Evolutionary conservation across 1,140 invertebrate species (phyloP).

Genomic region (Diachasmimorpha longicaudata): DNA sequence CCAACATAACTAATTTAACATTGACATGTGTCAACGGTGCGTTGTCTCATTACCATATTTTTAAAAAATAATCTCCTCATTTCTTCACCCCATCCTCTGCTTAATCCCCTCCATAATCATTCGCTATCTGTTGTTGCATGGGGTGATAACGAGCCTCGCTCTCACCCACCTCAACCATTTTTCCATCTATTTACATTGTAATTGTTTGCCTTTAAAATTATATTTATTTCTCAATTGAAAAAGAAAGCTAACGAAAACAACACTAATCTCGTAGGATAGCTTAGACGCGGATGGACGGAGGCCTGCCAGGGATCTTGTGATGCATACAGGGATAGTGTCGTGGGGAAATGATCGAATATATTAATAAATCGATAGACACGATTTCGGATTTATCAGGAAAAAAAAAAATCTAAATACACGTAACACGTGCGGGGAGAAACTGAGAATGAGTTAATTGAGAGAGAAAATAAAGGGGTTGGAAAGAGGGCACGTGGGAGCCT

Average conservation of each 20-base stretch:
- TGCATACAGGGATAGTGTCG: constrained; percentile 29
- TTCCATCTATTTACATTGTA: background rate
- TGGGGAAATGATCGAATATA: constrained; percentile 26
- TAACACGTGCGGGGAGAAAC: constrained; percentile 21
- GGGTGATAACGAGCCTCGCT: background rate
- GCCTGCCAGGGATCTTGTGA: constrained; percentile 24
- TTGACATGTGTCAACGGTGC: background rate
- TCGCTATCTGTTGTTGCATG: background rate
- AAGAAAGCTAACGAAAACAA: constrained; percentile 31
- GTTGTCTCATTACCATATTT: background rate
- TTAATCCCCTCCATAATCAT: background rate
- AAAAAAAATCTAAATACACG: background rate
- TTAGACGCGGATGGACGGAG: constrained; percentile 52
- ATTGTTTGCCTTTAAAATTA: background rate
- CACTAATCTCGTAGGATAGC: constrained; percentile 58
- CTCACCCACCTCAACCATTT: background rate
- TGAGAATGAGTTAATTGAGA: constrained; percentile 26
- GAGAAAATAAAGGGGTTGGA: constrained; percentile 12
- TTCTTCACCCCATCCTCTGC: background rate
- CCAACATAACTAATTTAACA: background rate
- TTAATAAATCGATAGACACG: constrained; percentile 2
- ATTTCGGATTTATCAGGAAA: background rate
- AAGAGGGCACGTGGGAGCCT: background rate
- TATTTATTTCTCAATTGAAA: background rate
- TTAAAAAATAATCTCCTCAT: background rate